Evolutionary conservation across 2,888 invertebrate species (phyloP).

Genomic region (Keiferia lycopersicella): DNA sequence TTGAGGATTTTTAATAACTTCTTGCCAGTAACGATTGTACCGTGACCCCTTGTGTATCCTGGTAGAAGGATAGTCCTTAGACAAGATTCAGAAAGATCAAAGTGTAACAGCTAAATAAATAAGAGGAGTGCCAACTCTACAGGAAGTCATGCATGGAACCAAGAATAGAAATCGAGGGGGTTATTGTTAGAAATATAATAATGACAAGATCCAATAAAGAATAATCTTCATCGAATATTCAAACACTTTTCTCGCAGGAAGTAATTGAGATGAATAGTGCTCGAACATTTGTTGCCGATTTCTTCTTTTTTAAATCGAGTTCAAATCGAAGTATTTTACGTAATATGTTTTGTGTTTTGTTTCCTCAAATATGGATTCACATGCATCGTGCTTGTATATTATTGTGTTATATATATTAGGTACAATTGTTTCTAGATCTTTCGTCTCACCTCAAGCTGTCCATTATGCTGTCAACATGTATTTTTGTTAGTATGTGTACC

Average conservation of each 20-base stretch:
- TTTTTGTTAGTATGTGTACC: conserved; percentile 50
- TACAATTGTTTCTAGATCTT: conserved; percentile 29
- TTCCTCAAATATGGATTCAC: conserved; percentile 29
- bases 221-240: background rate
- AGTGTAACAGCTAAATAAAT: conserved; percentile 25
- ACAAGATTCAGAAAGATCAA: conserved; percentile 11
- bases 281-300: background rate
- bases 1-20: background rate
- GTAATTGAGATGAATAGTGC: background rate
- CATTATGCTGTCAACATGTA: conserved; percentile 68
- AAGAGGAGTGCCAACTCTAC: conserved; percentile 43
- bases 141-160: conserved; percentile 41
- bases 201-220: conserved; percentile 5
- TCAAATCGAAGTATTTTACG: background rate
- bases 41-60: background rate
- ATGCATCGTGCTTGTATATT: conserved; percentile 52
- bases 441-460: conserved; percentile 66
- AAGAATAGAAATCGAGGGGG: conserved; percentile 28
- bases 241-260: background rate
- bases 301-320: background rate
- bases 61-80: background rate
- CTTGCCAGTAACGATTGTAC: too few species aligned
- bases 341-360: conserved; percentile 17
- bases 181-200: background rate
- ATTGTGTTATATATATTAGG: conserved; percentile 29